A percentile compares a stretch with the other conserved stretches of the same genome.
Conservation (phyloP, 2,797 vertebrate species). For the Rhinella marina region DNA sequence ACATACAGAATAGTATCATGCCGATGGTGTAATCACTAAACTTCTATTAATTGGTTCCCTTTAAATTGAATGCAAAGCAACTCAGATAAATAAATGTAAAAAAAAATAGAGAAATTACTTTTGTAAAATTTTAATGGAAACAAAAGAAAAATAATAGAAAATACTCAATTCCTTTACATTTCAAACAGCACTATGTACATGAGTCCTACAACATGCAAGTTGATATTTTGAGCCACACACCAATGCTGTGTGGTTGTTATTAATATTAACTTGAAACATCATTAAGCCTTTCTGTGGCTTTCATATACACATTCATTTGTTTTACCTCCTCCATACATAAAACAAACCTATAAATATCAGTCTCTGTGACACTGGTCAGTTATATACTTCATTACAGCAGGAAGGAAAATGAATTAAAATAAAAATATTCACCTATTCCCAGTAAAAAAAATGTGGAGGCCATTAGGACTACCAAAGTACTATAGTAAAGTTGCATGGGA, state of each 20-base stretch:
- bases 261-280: conserved; percentile 12
- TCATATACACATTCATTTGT: conserved; percentile 58
- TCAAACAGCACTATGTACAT: conserved; percentile 85
- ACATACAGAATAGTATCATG: too few relatives aligned
- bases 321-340: conserved; percentile 46
- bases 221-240: conserved; percentile 1
- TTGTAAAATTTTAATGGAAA: conserved; percentile 78
- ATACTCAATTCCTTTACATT: conserved; percentile 78
- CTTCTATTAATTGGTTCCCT: too few relatives aligned
- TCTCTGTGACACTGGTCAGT: conserved; percentile 17
- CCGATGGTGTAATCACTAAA: too few relatives aligned
- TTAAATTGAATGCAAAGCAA: neutral
- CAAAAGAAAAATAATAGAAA: conserved; percentile 73
- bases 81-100: too few relatives aligned
- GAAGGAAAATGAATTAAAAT: neutral
- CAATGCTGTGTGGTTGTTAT: neutral
- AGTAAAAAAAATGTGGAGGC: neutral
- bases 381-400: neutral
- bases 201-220: conserved; percentile 57
- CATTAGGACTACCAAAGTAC: neutral
- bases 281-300: conserved; percentile 54
- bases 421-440: neutral
- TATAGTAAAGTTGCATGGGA: neutral
- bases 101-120: too few relatives aligned
- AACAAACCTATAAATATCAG: conserved; percentile 49